phyloP scores from a whole-genome alignment of 2,797 vertebrate genomes.

The Sarcophilus harrisii region DNA sequence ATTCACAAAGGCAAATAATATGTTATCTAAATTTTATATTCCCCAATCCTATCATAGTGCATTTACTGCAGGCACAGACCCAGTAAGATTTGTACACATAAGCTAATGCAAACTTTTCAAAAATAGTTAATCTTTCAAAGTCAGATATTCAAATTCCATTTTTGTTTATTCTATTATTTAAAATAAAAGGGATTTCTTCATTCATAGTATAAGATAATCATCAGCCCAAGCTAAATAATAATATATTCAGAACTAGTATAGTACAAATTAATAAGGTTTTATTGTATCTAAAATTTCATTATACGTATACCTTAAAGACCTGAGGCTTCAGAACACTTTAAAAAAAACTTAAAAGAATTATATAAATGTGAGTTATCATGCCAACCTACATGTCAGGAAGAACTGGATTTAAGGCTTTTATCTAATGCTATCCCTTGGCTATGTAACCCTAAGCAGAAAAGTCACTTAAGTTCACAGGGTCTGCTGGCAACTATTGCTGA shows the following conservation, averaged over 20 bases:
- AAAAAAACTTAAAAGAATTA: neutral
- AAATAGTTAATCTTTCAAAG: neutral
- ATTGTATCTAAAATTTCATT: slow-evolving; percentile 9
- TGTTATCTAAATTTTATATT: neutral
- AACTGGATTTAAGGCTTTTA: neutral
- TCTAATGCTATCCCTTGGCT: neutral
- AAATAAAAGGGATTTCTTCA: slow-evolving; percentile 14
- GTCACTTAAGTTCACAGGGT: neutral
- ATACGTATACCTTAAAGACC: neutral
- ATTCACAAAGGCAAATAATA: neutral
- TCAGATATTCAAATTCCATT: neutral
- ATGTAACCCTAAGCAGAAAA: neutral
- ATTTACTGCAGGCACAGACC: neutral
- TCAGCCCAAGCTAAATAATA: neutral
- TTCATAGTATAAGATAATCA: slow-evolving; percentile 34
- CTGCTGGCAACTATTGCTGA: neutral
- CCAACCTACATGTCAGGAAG: neutral
- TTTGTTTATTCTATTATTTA: neutral
- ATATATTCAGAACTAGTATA: neutral
- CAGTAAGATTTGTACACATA: neutral
- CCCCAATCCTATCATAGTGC: neutral
- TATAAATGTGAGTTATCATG: neutral
- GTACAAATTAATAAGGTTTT: neutral
- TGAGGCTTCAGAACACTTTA: neutral
- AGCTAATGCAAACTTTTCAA: neutral